Evolutionary conservation across 2,113 vertebrate genomes (phyloP), one percentile per base, ranked within the genome.

Genomic region (Neogale vison): DNA sequence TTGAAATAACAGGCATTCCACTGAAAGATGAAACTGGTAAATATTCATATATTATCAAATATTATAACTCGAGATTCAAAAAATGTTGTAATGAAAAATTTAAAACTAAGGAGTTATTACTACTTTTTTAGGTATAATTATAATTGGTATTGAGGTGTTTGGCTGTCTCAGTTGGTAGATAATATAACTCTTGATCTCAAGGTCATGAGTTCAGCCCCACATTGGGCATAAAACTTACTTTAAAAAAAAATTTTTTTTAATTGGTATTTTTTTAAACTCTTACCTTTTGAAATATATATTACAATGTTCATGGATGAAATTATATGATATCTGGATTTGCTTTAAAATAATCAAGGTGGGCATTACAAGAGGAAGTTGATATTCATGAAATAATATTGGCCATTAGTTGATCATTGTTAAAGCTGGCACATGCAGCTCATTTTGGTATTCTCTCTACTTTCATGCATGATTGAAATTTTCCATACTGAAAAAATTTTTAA

Each of bases 1-100:
- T 94, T 88, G 39, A 88, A 94, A 69, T 69, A 81, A 36, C 12
- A 82, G n/a, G 59, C 79, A 88, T 95, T 69, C 59, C 23, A 84
- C 7, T 84, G 12, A 61, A 95, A 88, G 61, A 50, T 61, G 12
- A 95, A 94, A 84, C 84, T n/a, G 45, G 77, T 15, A 85, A 72
- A 80, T 71, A 84, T 36, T 81, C 17, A 67, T 11, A 61, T 55
- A 55, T 55, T 55, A 55, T 18, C 17, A 55, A 55, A 55, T 55
- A 55, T 85, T 45, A 57, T 79, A 34, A 50, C 13, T 45, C 13
- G 3, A 15, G 72, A 94, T 42, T 42, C 50, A 69, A 26, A 9
- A 88, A 80, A 90, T 50, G 23, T 20, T 11, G 17, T 83, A 81
- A 87, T 81, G 55, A 93, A 31, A 95, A 65, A 83, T 29, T 50